These are phyloP conservation scores for Pterois miles DNA, from an alignment of 2,797 vertebrate species.

Conservation along the genomic window DNA sequence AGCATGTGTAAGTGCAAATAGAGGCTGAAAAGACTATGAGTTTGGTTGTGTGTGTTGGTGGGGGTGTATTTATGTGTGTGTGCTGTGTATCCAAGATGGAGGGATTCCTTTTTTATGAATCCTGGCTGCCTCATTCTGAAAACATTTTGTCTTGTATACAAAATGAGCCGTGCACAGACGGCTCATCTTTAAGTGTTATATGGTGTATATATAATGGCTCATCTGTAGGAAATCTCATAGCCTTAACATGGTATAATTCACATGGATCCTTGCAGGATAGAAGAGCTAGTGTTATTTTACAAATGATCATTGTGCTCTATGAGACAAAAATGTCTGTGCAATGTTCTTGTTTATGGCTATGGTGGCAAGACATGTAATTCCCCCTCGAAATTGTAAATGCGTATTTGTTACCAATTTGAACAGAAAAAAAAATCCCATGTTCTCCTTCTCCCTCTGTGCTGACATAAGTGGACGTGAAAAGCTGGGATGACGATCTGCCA, in stretches of 20 bases:
- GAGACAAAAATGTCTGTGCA: constrained; percentile 9
- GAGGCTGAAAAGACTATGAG: constrained; percentile 6
- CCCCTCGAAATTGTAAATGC: constrained; percentile 8
- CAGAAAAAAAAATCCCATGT: background rate
- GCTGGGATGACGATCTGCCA: constrained; percentile 58
- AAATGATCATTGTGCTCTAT: constrained; percentile 38
- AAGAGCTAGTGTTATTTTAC: constrained; percentile 24
- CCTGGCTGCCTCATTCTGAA: constrained; percentile 35
- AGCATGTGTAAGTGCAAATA: background rate
- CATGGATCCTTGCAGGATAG: background rate
- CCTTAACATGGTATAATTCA: constrained; percentile 4
- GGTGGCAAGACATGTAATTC: constrained; percentile 15
- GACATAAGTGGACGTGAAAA: constrained; percentile 54
- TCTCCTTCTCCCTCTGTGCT: constrained; percentile 26
- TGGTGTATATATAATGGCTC: background rate
- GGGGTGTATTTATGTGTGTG: constrained; percentile 40
- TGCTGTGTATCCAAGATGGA: constrained; percentile 34
- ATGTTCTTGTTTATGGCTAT: constrained; percentile 28
- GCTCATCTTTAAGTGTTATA: constrained; percentile 16
- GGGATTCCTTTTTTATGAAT: constrained; percentile 57
- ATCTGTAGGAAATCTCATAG: constrained; percentile 21
- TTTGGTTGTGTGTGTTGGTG: constrained; percentile 8
- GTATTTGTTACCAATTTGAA: constrained; percentile 30
- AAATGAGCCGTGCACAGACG: constrained; percentile 11
- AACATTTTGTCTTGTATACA: constrained; percentile 31